Evolutionary conservation across 2,797 vertebrate species (phyloP).

Genomic region (Eleutherodactylus coqui): DNA sequence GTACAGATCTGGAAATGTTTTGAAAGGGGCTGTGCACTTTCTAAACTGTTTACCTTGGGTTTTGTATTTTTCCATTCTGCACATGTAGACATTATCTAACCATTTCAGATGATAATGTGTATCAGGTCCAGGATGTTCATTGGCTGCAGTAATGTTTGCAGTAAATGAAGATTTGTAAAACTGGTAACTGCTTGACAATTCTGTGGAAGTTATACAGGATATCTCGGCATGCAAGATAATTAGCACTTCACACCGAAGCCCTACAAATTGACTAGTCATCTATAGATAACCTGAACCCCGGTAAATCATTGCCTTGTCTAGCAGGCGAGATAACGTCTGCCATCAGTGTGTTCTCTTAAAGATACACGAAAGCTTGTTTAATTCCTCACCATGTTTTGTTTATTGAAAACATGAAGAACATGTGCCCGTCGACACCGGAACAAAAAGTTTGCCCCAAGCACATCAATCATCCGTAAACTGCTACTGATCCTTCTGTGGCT

Average conservation of each 20-base stretch:
- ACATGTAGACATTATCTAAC: background rate
- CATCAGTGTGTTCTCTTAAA: conserved; percentile 66
- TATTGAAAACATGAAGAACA: background rate
- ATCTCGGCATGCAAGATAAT: conserved; percentile 70
- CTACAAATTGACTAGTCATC: conserved; percentile 69
- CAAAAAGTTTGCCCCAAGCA: background rate
- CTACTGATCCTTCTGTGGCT: background rate
- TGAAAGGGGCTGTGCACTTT: background rate
- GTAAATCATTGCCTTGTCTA: conserved; percentile 79
- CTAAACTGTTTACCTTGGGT: conserved; percentile 20
- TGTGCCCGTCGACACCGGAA: background rate
- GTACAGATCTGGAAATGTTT: background rate
- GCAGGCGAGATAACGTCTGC: conserved; percentile 77
- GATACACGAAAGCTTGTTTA: background rate
- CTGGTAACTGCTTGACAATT: conserved; percentile 71
- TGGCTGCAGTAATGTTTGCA: conserved; percentile 72
- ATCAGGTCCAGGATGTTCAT: conserved; percentile 26
- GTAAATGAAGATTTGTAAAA: conserved; percentile 68
- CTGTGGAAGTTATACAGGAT: conserved; percentile 69
- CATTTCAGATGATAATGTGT: background rate
- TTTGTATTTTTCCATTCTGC: background rate
- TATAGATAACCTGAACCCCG: conserved; percentile 78
- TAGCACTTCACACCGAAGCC: conserved; percentile 64
- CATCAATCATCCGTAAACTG: background rate
- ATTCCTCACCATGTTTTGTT: background rate